A percentile compares a stretch with the other conserved stretches of the same genome.
Conservation (phyloP, 1,140 invertebrate genomes). For the Archivesica marissinica region DNA sequence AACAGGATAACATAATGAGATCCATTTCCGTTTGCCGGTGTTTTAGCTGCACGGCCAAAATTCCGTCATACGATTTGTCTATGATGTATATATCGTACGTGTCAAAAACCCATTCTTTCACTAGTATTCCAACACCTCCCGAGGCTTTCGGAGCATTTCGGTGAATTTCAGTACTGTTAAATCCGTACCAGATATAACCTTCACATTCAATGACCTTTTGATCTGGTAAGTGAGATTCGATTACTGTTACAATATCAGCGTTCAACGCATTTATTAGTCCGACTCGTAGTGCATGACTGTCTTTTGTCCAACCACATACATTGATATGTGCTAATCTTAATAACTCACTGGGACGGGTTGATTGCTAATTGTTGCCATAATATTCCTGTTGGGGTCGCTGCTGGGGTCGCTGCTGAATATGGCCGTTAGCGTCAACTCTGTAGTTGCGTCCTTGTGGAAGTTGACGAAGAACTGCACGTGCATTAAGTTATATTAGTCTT, state of each 20-base stretch:
- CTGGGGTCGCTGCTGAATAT: neutral
- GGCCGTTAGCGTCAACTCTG: neutral
- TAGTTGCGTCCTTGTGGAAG: neutral
- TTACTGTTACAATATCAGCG: conserved; percentile 12
- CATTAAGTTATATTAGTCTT: neutral
- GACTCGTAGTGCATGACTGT: conserved; percentile 29
- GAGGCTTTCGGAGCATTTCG: conserved; percentile 58
- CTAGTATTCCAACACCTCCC: conserved; percentile 53
- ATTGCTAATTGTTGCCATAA: neutral
- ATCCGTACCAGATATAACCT: conserved; percentile 3
- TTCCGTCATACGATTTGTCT: conserved; percentile 43
- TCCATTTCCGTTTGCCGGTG: conserved; percentile 11
- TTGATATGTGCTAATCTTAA: conserved; percentile 35
- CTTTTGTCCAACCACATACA: conserved; percentile 33
- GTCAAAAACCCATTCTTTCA: conserved; percentile 44
- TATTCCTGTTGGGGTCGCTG: neutral
- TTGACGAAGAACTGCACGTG: conserved; percentile 11
- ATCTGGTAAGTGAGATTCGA: conserved; percentile 15
- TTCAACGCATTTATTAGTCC: conserved; percentile 1
- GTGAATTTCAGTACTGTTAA: conserved; percentile 31
- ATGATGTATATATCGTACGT: neutral
- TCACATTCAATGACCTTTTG: neutral
- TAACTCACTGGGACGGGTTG: neutral
- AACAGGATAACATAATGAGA: conserved; percentile 36
- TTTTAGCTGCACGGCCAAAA: conserved; percentile 40